Evolutionary conservation across 2,797 vertebrate species (phyloP), one percentile per base, ranked within the genome.

Genomic region (Mycteria americana): DNA sequence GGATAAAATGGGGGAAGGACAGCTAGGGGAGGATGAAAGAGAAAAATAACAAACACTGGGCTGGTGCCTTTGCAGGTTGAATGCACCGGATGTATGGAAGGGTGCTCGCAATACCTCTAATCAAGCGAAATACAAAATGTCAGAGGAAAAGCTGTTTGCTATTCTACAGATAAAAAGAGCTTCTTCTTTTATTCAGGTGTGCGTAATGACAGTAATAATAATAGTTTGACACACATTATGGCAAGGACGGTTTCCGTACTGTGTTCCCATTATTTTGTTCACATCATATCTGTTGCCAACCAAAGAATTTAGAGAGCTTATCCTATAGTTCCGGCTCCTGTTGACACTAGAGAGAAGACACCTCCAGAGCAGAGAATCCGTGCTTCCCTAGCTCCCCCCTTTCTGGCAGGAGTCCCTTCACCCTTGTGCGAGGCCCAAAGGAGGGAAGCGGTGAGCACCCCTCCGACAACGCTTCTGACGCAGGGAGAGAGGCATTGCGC

Each of bases 61-160:
- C 13, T 28, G 41, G 15, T 89, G 41, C 46, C 31, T 73, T 92
- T 94, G 37, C 45, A 80, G 46, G 41, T 39, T 89, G 84, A 79
- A 88, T 72, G 41, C 5, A 1, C 86, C 0, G 2, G 33, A 43
- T 33, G 4, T 53, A 39, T 57, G 63, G 89, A 82, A 89, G 37
- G 67, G 45, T 69, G 51, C 18, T 63, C 77, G 56, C 39, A 81
- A 84, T n/a, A 33, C 41, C 82, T 69, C 23, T 85, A 89, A 94
- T 94, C 75, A 85, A 74, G 57, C 78, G 89, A 94, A 95, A 92
- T n/a, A 90, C 14, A 73, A 74, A 92, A 94, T 73, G 43, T 90
- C 88, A 88, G 63, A 63, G 63, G 51, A 90, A 96, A 92, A 92
- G 43, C 67, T 77, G 53, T 88, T 80, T 76, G 35, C 23, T 96